Evolutionary conservation across 2,888 invertebrate genomes (phyloP), one percentile per base, ranked within the genome.

Genomic region (Monopis laevigella): DNA sequence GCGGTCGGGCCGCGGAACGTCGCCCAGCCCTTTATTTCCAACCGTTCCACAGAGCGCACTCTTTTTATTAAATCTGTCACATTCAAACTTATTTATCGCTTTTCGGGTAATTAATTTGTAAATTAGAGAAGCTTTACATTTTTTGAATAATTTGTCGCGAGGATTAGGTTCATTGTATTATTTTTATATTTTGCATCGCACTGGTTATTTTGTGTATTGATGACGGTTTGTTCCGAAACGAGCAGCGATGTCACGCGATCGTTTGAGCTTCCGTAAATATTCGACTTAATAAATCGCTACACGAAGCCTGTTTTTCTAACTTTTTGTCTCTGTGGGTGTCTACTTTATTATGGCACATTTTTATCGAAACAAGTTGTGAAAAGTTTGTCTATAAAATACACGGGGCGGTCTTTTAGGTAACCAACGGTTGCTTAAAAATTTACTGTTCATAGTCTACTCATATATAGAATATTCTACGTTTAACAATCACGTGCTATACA

Each of bases 91-190:
- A 71, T 75, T 75, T 72, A 75, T 72, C 59, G 61, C 68, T 69
- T 66, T 58, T 62, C 62, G 73, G 71, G 60, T 56, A 70, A 68
- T 77, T 74, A 71, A 73, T 62, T 71, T 66, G 59, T 54, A 62
- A 68, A 65, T 61, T 58, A 66, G 56, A 54, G 34, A 12, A 32
- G 8, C 14, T n/a, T 39, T 28, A 13, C 4, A 12, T 21, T 24
- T 21, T 5, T 39, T 39, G 12, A 10, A 29, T 29, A 2, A 29
- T 13, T 12, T 29, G 29, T 32, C 17, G n/a, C 17, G 17, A n/a
- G n/a, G n/a, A n/a, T n/a, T n/a, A n/a, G n/a, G n/a, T n/a, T 60
- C 57, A 59, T 65, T 68, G 64, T 70, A 65, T 55, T 49, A 49
- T 45, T 47, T 17, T 16, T 39, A 19, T 32, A 27, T 17, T 28